Evolutionary conservation across 2,113 vertebrate species (phyloP), one percentile per base, ranked within the genome.

Genomic region (Empidonax traillii): DNA sequence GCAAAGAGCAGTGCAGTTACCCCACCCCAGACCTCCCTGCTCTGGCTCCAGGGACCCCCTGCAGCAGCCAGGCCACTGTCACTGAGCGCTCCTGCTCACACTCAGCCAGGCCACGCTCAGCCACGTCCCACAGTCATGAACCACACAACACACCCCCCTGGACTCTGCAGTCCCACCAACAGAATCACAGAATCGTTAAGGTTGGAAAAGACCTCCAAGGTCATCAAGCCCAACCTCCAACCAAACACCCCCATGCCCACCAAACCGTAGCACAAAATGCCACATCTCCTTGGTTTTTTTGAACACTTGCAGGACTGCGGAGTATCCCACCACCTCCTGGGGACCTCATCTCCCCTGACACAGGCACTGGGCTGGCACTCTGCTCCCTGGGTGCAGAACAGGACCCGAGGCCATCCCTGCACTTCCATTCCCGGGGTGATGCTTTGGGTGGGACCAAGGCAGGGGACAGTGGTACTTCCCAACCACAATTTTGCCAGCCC

Each of bases 91-190:
- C 20, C 65, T 33, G 49, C 35, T 51, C 58, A 59, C 3, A 8
- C n/a, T 61, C 63, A 56, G 58, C 28, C 35, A 30, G 43, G 33
- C 52, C 30, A 67, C 3, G 3, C 35, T 37, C 66, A 67, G 56
- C 27, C 3, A 2, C 12, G 16, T 3, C 37, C 44, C 56, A 10
- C 7, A 24, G 13, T 51, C 52, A 25, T 30, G 37, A 69, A 7
- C 12, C 4, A 2, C 81, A 23, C 18, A 3, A 4, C 62, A 27
- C 47, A 41, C 2, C 0, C 30, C 16, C 43, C 49, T 37, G 10
- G 35, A 19, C 35, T 6, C 76, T 2, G 3, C 85, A 59, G 37
- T 13, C 9, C 77, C 33, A 51, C 27, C 25, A 12, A 5, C 6
- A 72, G 47, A 15, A 23, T 44, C 37, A 27, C 17, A 39, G n/a